phyloP scores from a whole-genome alignment of 2,113 vertebrate genomes.

The Danionella cerebrum region DNA sequence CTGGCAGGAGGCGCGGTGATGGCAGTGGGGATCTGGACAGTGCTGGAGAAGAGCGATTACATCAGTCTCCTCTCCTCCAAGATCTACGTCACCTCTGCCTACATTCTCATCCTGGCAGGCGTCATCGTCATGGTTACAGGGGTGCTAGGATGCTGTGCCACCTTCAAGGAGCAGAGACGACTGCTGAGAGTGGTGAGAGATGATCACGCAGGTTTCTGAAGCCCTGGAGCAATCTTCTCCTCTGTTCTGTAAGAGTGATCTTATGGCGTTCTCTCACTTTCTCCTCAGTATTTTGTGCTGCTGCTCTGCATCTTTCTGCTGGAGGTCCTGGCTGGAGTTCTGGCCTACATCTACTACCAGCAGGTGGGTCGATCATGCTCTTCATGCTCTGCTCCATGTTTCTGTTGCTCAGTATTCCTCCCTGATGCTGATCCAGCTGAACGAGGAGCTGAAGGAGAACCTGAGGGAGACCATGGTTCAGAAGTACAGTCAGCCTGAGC shows the following conservation, averaged over 20 bases:
- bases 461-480: conserved; percentile 82
- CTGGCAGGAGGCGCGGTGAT: conserved; percentile 88
- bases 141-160: conserved; percentile 91
- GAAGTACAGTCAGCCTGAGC: conserved; percentile 65
- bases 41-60: conserved; percentile 93
- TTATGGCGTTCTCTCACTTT: no score
- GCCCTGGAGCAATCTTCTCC: background rate
- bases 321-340: conserved; percentile 85
- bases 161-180: conserved; percentile 86
- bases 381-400: conserved; percentile 22
- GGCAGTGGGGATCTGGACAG: conserved; percentile 91
- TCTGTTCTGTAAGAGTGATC: background rate
- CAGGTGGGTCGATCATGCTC: conserved; percentile 65
- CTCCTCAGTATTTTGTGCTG: conserved; percentile 87
- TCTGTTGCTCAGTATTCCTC: conserved; percentile 8
- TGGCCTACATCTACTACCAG: conserved; percentile 96
- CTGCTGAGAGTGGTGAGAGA: conserved; percentile 86
- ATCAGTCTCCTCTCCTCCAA: conserved; percentile 92
- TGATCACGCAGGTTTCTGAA: background rate
- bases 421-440: conserved; percentile 65
- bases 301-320: conserved; percentile 90
- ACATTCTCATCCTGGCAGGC: conserved; percentile 90
- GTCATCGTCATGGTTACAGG: conserved; percentile 93
- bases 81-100: conserved; percentile 86
- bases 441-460: conserved; percentile 83